phyloP scores from a whole-genome alignment of 2,797 vertebrate genomes.

The Lagorchestes hirsutus region DNA sequence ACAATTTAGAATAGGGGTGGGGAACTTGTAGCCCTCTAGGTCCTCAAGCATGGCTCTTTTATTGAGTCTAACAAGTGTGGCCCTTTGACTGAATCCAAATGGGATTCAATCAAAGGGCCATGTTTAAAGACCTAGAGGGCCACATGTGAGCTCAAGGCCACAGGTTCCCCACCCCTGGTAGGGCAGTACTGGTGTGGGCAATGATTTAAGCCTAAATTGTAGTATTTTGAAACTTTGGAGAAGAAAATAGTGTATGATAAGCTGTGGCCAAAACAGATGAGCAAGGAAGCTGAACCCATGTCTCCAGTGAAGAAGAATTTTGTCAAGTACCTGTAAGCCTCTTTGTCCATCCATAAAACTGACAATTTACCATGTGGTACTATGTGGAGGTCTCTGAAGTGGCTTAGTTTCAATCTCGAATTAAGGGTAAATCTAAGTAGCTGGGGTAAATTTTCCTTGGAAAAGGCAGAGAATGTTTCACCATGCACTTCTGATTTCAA shows the following conservation, averaged over 20 bases:
- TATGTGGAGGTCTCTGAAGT: neutral
- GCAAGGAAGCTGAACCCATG: neutral
- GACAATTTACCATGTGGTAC: neutral
- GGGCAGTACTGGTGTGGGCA: neutral
- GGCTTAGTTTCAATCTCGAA: constrained; percentile 14
- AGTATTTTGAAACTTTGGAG: neutral
- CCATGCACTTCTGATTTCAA: neutral
- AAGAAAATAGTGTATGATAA: neutral
- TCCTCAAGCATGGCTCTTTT: too few relatives aligned
- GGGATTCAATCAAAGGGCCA: too few relatives aligned
- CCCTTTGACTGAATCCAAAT: too few relatives aligned
- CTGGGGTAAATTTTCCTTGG: constrained; percentile 23
- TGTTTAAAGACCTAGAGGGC: too few relatives aligned
- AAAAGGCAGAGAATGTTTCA: constrained; percentile 26
- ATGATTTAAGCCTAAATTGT: neutral
- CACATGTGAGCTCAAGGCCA: too few relatives aligned
- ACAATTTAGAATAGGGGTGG: neutral
- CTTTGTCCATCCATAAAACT: neutral
- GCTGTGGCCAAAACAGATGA: neutral
- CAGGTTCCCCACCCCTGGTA: too few relatives aligned
- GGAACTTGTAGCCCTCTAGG: too few relatives aligned
- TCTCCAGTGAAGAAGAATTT: constrained; percentile 5
- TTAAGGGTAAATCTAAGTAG: constrained; percentile 1
- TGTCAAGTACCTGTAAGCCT: neutral
- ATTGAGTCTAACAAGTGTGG: too few relatives aligned